Evolutionary conservation across 2,797 vertebrate genomes (phyloP), one percentile per base, ranked within the genome.

Genomic region (Crax fasciolata): DNA sequence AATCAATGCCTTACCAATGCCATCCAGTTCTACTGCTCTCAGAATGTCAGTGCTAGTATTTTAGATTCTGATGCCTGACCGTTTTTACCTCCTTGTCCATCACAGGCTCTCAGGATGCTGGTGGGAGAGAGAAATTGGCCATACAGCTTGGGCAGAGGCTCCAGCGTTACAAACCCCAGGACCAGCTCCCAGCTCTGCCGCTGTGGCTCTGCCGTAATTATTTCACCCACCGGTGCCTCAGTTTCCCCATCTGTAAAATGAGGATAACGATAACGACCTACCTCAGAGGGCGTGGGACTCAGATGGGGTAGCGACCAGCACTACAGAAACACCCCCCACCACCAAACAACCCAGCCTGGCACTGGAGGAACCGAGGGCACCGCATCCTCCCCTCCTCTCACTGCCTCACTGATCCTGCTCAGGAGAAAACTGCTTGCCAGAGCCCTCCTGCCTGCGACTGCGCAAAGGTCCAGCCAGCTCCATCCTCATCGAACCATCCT

Each of bases 201-300:
- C 52, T 21, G 19, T 23, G 52, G 44, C 81, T 63, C 75, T 83
- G 51, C 82, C 15, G 0, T 51, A 48, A 57, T 2, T 20, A 35
- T 61, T 55, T 88, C 41, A 39, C 82, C 80, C 87, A 86, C 70
- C 79, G 57, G 91, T 88, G 96, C 95, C 96, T 97, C 94, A 94
- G 96, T 93, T 96, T 97, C 94, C 85, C 95, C 93, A 94, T 90
- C 44, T 84, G 85, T 88, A 95, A 93, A 94, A 82, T 82, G 95
- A 95, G 92, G 96, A 71, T 85, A 96, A 96, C 18, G 87, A 95
- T 86, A 96, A 84, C 30, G 85, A 96, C 96, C 96, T 97, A 97
- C 96, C 96, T 96, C 89, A 46, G 52, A 92, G 95, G 63, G 76
- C 67, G 92, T 73, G 87, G 71, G 55, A 71, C 91, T 66, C 95